phyloP scores from a whole-genome alignment of 2,797 vertebrate species.

The Halcyon smyrnensis region DNA sequence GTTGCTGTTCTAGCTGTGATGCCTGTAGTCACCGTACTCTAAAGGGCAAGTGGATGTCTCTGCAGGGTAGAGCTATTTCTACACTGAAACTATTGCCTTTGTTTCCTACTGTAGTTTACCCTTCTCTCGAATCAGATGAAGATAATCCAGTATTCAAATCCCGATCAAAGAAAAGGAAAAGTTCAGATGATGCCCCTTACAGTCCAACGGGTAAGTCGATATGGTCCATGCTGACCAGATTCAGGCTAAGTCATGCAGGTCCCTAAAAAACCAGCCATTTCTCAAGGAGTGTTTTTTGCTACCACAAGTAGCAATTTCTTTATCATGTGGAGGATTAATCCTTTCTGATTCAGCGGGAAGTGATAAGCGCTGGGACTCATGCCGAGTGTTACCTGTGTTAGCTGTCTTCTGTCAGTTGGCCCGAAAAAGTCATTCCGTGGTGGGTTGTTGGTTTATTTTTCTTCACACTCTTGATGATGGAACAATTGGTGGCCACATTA shows the following conservation, averaged over 20 bases:
- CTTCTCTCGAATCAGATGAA: conserved; percentile 97
- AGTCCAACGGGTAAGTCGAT: conserved; percentile 90
- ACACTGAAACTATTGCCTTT: conserved; percentile 11
- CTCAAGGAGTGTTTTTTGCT: not conserved
- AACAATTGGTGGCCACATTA: not conserved
- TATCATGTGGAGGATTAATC: not conserved
- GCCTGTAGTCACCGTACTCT: not conserved
- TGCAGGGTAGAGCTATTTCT: not conserved
- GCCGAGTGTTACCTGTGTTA: not conserved
- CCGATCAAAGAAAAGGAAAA: conserved; percentile 97
- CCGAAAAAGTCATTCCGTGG: not conserved
- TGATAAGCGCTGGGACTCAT: not conserved
- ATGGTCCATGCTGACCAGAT: not conserved
- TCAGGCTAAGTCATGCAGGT: not conserved
- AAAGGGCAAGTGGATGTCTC: not conserved
- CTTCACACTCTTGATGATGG: not conserved
- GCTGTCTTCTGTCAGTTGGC: not conserved
- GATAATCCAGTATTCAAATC: conserved; percentile 99
- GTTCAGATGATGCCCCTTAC: conserved; percentile 95
- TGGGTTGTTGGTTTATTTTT: not conserved
- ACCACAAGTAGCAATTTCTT: not conserved
- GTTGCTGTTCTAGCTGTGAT: not conserved
- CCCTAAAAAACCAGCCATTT: not conserved
- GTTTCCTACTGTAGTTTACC: conserved; percentile 85
- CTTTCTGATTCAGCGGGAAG: not conserved